Percentiles rank a stretch among this genome's conserved stretches.
Evolutionary conservation across 2,113 vertebrate genomes (phyloP).

Genomic region (Boulengerochromis microlepis): DNA sequence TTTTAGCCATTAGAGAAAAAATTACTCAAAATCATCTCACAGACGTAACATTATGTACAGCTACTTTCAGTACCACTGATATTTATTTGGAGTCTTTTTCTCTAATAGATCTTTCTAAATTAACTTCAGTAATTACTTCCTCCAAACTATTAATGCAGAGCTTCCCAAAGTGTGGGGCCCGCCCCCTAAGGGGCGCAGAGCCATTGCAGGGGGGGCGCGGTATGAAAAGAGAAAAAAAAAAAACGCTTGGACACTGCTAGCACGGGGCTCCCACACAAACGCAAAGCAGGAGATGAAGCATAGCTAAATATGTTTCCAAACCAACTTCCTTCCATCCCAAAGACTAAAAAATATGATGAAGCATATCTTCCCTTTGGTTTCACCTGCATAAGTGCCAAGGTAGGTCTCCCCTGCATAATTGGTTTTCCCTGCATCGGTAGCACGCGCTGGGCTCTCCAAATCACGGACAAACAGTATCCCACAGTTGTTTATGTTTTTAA

Average conservation of each 20-base stretch:
- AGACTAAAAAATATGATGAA: background rate
- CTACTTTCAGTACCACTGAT: background rate
- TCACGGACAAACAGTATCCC: background rate
- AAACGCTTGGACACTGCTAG: background rate
- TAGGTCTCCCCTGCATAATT: background rate
- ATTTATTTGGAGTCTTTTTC: background rate
- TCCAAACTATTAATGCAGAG: background rate
- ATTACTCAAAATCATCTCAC: background rate
- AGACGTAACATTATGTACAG: background rate
- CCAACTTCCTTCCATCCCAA: background rate
- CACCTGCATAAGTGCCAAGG: background rate
- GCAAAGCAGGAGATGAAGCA: background rate
- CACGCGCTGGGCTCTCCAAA: background rate
- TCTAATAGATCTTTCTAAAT: background rate
- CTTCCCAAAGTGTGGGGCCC: background rate
- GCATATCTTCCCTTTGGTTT: background rate
- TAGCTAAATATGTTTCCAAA: background rate
- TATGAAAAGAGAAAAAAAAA: background rate
- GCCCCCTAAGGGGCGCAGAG: rapidly evolving
- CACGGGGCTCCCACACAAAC: background rate
- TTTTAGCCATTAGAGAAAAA: background rate
- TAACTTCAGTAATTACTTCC: background rate
- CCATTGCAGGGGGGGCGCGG: rapidly evolving
- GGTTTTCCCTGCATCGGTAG: background rate
- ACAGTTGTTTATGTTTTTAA: background rate